phyloP scores from a whole-genome alignment of 2,797 vertebrate species.

The Poeciliopsis presidionis region DNA sequence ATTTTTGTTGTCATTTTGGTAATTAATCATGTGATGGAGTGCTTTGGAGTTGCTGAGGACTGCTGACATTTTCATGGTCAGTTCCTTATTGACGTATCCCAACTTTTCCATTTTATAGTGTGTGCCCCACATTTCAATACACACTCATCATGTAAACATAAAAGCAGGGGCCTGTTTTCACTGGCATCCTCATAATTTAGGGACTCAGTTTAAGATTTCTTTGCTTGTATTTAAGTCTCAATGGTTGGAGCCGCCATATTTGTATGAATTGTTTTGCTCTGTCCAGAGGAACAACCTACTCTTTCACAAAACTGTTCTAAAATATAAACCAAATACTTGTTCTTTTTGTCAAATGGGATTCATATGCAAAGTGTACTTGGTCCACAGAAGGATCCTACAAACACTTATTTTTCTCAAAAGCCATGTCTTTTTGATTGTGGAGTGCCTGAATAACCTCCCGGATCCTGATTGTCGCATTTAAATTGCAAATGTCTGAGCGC shows the following conservation, averaged over 20 bases:
- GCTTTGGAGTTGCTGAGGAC: neutral
- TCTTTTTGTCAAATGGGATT: constrained; percentile 16
- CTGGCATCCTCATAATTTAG: neutral
- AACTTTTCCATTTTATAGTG: neutral
- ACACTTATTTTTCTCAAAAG: constrained; percentile 43
- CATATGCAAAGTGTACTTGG: constrained; percentile 23
- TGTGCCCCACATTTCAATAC: neutral
- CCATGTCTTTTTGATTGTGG: constrained; percentile 44
- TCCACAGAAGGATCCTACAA: constrained; percentile 34
- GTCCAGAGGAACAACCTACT: neutral
- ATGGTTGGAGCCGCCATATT: neutral
- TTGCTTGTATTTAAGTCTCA: neutral
- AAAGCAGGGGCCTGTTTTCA: neutral
- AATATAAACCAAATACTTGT: neutral
- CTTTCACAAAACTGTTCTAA: neutral
- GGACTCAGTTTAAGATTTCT: neutral
- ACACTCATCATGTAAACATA: neutral
- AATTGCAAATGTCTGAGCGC: constrained; percentile 38
- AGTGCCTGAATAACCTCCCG: constrained; percentile 26
- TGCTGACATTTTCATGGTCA: neutral
- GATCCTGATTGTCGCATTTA: constrained; percentile 45
- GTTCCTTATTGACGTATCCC: neutral
- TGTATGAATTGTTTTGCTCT: neutral
- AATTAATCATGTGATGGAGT: neutral
- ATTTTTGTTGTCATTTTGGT: neutral